These are phyloP conservation scores for Malurus alboscapulatus DNA, from an alignment of 2,113 vertebrate species.

Conservation along the genomic window DNA sequence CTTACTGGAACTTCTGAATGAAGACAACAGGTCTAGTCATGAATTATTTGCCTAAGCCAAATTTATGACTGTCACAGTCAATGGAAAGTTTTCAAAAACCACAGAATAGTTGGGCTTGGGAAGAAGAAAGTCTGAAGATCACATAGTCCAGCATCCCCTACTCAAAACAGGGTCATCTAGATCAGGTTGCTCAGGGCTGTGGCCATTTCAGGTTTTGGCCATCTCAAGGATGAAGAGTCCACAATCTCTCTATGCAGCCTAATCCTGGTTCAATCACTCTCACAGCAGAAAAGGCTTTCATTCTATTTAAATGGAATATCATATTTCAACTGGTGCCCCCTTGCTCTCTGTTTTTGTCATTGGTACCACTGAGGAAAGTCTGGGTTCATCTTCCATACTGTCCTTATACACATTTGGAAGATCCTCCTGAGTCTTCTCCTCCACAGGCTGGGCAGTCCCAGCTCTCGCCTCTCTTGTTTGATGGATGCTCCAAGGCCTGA, in stretches of 20 bases:
- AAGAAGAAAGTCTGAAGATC: neutral
- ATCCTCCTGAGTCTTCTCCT: neutral
- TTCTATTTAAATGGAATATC: neutral
- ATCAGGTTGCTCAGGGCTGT: neutral
- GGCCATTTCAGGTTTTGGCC: neutral
- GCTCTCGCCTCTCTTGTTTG: neutral
- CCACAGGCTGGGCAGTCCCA: neutral
- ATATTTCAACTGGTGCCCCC: neutral
- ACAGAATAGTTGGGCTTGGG: neutral
- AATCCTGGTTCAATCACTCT: neutral
- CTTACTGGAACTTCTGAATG: slow-evolving; percentile 24
- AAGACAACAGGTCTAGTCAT: slow-evolving; percentile 11
- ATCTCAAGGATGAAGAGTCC: neutral
- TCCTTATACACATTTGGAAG: neutral
- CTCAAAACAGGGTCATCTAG: neutral
- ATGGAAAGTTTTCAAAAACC: neutral
- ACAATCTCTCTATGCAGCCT: neutral
- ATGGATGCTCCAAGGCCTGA: neutral
- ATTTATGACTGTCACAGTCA: neutral
- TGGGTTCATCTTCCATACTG: neutral
- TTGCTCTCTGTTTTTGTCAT: neutral
- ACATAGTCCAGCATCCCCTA: neutral
- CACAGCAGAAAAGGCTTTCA: neutral
- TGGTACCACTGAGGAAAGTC: neutral
- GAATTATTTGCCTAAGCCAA: neutral